Evolutionary conservation across 2,113 vertebrate genomes (phyloP).

Genomic region (Tupaia chinensis): DNA sequence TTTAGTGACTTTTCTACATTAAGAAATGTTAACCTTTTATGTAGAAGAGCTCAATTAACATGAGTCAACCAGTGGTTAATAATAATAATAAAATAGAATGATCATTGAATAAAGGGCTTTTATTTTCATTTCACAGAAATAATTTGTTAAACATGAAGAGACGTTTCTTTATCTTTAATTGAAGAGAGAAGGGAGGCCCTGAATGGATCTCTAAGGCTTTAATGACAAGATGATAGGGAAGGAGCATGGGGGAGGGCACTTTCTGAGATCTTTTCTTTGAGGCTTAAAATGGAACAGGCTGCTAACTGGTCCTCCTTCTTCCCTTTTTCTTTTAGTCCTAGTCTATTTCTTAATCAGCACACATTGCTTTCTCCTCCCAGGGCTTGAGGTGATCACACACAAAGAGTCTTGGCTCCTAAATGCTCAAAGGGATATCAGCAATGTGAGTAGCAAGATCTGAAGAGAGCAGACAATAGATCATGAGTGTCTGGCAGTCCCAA

Average conservation of each 20-base stretch:
- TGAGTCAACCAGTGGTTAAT: slow-evolving; percentile 54
- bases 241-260: neutral
- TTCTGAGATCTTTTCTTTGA: slow-evolving; percentile 19
- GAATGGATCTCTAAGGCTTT: neutral
- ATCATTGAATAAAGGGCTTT: slow-evolving; percentile 58
- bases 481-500: too few species aligned
- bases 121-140: slow-evolving; percentile 64
- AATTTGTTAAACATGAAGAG: slow-evolving; percentile 40
- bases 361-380: neutral
- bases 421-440: neutral
- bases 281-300: neutral
- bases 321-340: neutral
- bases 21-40: slow-evolving; percentile 61
- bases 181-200: neutral
- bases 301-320: neutral
- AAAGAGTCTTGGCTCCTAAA: neutral
- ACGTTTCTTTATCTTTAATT: slow-evolving; percentile 50
- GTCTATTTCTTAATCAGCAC: neutral
- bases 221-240: neutral
- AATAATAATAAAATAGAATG: slow-evolving; percentile 50
- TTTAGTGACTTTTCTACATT: slow-evolving; percentile 3
- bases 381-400: neutral
- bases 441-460: neutral
- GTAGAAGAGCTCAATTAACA: slow-evolving; percentile 49
- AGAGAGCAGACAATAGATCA: neutral